phyloP scores from a whole-genome alignment of 2,113 vertebrate genomes.

The Dicentrarchus labrax region DNA sequence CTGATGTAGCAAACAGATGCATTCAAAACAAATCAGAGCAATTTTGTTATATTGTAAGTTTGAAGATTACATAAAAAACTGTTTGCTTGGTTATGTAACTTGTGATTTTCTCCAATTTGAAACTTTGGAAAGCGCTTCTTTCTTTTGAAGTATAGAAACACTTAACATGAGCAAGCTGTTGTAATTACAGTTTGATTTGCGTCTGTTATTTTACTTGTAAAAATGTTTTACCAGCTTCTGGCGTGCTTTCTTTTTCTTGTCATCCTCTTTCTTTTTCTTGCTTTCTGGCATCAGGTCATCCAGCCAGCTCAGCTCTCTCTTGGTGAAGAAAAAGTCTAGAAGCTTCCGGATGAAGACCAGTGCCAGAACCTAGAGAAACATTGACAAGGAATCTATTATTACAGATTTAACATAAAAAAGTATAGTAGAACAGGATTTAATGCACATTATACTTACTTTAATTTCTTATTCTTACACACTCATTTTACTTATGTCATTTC shows the following conservation, averaged over 20 bases:
- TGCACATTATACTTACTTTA: no score
- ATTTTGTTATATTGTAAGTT: neutral
- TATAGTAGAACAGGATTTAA: neutral
- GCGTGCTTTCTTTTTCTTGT: constrained; percentile 93
- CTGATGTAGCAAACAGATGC: neutral
- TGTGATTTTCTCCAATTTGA: neutral
- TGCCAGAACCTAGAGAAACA: constrained; percentile 88
- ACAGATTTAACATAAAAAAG: neutral
- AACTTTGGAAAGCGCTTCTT: neutral
- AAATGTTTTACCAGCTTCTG: constrained; percentile 83
- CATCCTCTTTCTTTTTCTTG: constrained; percentile 97
- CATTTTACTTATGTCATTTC: no score
- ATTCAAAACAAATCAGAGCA: neutral
- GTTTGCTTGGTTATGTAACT: neutral
- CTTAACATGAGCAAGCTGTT: neutral
- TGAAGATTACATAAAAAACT: neutral
- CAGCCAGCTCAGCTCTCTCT: constrained; percentile 95
- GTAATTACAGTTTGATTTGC: neutral
- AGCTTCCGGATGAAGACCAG: constrained; percentile 95
- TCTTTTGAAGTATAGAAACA: no score
- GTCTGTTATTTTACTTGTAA: neutral
- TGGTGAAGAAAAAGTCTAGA: constrained; percentile 94
- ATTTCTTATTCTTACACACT: neutral
- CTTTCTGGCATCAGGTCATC: constrained; percentile 97
- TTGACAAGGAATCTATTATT: neutral